Percentiles rank a stretch among this genome's conserved stretches.
These are phyloP conservation scores for Rhagonycha fulva DNA, from an alignment of 2,888 invertebrate genomes.

Conservation along the genomic window DNA sequence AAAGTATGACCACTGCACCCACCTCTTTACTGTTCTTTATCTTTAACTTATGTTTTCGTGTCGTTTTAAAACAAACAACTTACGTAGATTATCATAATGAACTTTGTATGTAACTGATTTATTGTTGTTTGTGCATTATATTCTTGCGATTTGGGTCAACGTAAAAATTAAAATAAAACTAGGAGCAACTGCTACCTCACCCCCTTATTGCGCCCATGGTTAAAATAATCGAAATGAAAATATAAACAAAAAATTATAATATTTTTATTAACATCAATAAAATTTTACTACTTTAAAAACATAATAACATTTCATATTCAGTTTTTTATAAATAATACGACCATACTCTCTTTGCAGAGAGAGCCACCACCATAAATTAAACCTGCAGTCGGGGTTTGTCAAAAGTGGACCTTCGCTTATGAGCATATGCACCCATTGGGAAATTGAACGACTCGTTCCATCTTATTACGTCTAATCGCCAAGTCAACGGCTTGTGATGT, in stretches of 20 bases:
- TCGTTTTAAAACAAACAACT: too few relatives aligned
- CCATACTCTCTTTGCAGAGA: background rate
- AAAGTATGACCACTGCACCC: too few relatives aligned
- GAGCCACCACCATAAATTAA: background rate
- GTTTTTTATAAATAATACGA: background rate
- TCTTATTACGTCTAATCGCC: background rate
- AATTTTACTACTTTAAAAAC: background rate
- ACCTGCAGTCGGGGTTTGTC: background rate
- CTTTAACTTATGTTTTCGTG: too few relatives aligned
- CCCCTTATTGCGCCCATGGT: too few relatives aligned
- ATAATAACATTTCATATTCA: background rate
- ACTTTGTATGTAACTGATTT: too few relatives aligned
- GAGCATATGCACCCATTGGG: background rate
- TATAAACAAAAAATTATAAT: background rate
- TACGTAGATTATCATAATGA: too few relatives aligned
- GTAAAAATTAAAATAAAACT: too few relatives aligned
- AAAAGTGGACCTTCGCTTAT: background rate
- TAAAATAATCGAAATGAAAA: too few relatives aligned
- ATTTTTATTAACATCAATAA: background rate
- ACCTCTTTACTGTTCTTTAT: too few relatives aligned
- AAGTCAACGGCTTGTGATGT: conserved; percentile 8
- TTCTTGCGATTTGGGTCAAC: too few relatives aligned
- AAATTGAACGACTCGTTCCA: background rate
- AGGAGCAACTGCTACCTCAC: too few relatives aligned
- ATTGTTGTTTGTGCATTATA: too few relatives aligned